These are phyloP conservation scores for Heliocidaris erythrogramma DNA, from an alignment of 35 echinoderm and acorn worm species.

Conservation along the genomic window DNA sequence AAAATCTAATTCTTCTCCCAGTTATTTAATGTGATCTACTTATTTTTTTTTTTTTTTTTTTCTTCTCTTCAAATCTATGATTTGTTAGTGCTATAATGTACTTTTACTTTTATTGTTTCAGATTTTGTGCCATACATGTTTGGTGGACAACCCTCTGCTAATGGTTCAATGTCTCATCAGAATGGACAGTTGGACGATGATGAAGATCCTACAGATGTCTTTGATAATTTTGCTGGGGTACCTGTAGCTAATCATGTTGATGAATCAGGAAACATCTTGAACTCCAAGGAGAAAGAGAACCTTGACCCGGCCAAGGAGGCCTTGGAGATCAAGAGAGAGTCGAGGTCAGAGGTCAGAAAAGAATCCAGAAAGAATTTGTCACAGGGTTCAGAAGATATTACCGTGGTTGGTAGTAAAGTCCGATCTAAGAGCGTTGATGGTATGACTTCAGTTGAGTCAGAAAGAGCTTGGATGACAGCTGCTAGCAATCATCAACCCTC, in stretches of 20 bases:
- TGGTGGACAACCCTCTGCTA: constrained; percentile 46
- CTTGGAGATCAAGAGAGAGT: neutral
- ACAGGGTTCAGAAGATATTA: neutral
- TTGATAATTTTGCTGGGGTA: neutral
- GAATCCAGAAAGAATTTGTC: neutral
- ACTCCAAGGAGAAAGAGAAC: constrained; percentile 35
- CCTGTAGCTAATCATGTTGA: constrained; percentile 18
- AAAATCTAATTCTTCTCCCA: too few relatives aligned
- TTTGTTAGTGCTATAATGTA: neutral
- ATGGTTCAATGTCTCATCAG: constrained; percentile 11
- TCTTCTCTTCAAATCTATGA: neutral
- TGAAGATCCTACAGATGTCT: neutral
- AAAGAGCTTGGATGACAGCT: constrained; percentile 10
- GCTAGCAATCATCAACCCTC: constrained; percentile 40
- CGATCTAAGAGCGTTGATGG: constrained; percentile 21
- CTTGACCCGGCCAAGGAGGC: constrained; percentile 18
- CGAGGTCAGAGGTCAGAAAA: neutral
- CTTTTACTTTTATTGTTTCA: neutral
- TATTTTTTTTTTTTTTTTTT: too few relatives aligned
- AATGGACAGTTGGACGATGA: constrained; percentile 41
- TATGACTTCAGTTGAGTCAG: neutral
- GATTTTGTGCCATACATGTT: constrained; percentile 72
- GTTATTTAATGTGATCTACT: too few relatives aligned
- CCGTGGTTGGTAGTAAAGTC: neutral
- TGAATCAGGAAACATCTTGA: neutral